Evolutionary conservation across 2,113 vertebrate genomes (phyloP), one percentile per base, ranked within the genome.

Genomic region (Chroicocephalus ridibundus): DNA sequence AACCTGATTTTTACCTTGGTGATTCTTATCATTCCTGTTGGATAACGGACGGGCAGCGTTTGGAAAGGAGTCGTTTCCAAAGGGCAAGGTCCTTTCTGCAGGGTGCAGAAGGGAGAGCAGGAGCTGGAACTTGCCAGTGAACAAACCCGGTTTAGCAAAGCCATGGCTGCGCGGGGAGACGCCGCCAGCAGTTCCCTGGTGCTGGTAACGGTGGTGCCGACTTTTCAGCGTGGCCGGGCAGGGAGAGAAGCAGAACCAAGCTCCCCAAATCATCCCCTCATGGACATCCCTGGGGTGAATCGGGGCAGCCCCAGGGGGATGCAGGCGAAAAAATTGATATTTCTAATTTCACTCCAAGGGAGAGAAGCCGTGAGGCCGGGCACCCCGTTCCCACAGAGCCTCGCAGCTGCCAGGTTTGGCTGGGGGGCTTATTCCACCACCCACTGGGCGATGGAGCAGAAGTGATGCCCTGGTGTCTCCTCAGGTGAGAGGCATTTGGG

Each of bases 281-380:
- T 42, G 80, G 19, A 31, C 16, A 64, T 51, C 32, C 20, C 58
- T 66, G 57, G 27, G 10, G 9, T 38, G 31, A 49, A 36, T 0
- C 19, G 2, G 11, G 13, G 5, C 40, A 74, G 22, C 34, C 19
- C 42, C 49, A 22, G 20, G 58, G 8, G 15, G 16, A 4, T 29
- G 7, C 8, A 32, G 40, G 25, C 4, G 6, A 18, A 34, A 70
- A 61, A 27, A 1, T 1, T 11, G 16, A 0, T 15, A 44, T 72
- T 87, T 58, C 18, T 64, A 5, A 34, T 94, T 55, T 77, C 65
- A 55, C 27, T 69, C 16, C 21, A 51, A 68, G n/a, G 54, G 20
- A 75, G 21, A 55, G 69, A 49, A 81, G 42, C 27, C 0, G 0
- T 29, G 47, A 80, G 54, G 47, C 12, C 0, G 0, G 26, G 13